Percentiles rank a stretch among this genome's conserved stretches.
Evolutionary conservation across 2,888 invertebrate species (phyloP).

Genomic region (Colletes collaris): DNA sequence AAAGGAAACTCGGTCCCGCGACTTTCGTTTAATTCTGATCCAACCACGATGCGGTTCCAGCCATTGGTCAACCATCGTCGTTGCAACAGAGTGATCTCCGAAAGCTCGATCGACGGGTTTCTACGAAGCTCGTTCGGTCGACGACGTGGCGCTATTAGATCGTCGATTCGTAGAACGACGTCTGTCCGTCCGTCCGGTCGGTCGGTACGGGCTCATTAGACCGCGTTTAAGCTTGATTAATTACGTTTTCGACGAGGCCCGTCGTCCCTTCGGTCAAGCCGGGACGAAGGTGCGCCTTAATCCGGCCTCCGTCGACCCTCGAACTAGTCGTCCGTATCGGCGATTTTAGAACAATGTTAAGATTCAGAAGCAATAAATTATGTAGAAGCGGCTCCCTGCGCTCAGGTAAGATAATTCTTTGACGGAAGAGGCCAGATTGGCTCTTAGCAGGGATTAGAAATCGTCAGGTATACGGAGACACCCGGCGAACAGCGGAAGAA

Average conservation of each 20-base stretch:
- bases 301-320: conserved; percentile 49
- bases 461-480: conserved; percentile 60
- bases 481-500: not conserved
- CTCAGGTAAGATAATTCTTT: conserved; percentile 68
- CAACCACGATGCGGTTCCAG: too few relatives aligned
- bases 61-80: not conserved
- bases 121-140: conserved; percentile 22
- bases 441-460: conserved; percentile 69
- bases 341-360: conserved; percentile 75
- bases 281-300: conserved; percentile 59
- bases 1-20: not conserved
- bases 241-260: conserved; percentile 71
- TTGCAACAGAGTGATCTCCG: not conserved
- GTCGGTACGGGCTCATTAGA: conserved; percentile 64
- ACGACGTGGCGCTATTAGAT: conserved; percentile 45
- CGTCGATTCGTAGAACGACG: conserved; percentile 52
- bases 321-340: conserved; percentile 64
- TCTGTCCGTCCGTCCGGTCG: conserved; percentile 1
- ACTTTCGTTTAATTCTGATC: not conserved
- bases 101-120: conserved; percentile 20
- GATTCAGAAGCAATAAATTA: conserved; percentile 78
- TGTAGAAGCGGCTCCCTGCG: conserved; percentile 68
- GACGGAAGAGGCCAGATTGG: conserved; percentile 41
- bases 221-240: conserved; percentile 79
- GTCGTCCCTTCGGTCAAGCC: conserved; percentile 59